phyloP scores from a whole-genome alignment of 2,888 invertebrate species.

The Phalera bucephala region DNA sequence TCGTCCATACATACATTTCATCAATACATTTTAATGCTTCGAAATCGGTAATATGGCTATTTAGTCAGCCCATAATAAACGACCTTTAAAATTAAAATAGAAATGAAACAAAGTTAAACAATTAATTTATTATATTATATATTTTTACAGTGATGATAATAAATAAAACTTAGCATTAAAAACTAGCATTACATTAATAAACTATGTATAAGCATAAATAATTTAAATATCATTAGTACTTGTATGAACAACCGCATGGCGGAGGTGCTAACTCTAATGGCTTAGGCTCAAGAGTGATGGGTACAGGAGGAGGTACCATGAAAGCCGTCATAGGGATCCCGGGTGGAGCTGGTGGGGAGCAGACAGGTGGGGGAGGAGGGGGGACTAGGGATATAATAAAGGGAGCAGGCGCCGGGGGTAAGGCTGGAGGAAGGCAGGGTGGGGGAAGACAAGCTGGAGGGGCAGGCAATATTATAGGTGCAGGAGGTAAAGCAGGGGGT shows the following conservation, averaged over 20 bases:
- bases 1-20: no score
- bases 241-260: slow-evolving; percentile 35
- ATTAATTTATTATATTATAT: no score
- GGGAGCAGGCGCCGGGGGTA: slow-evolving; percentile 37
- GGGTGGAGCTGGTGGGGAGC: slow-evolving; percentile 40
- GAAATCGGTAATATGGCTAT: no score
- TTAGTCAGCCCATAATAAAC: no score
- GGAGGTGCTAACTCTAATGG: slow-evolving; percentile 38
- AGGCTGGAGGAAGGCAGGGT: slow-evolving; percentile 28
- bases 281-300: slow-evolving; percentile 64
- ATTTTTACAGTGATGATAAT: no score
- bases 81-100: no score
- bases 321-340: slow-evolving; percentile 67
- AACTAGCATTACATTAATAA: slow-evolving; percentile 15
- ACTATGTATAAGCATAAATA: no score
- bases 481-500: slow-evolving; percentile 16
- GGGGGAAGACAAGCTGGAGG: slow-evolving; percentile 30
- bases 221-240: slow-evolving; percentile 26
- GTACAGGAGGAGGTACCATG: slow-evolving; percentile 63
- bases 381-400: slow-evolving; percentile 54
- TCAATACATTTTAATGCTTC: no score
- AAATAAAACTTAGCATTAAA: slow-evolving; percentile 25
- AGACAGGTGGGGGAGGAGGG: slow-evolving; percentile 39
- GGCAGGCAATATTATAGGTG: slow-evolving; percentile 8
- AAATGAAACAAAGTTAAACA: no score